Percentiles rank a stretch among this genome's conserved stretches.
phyloP scores from a whole-genome alignment of 92 coral and sea anemone genomes.

The Umimayanthus chanpuru region DNA sequence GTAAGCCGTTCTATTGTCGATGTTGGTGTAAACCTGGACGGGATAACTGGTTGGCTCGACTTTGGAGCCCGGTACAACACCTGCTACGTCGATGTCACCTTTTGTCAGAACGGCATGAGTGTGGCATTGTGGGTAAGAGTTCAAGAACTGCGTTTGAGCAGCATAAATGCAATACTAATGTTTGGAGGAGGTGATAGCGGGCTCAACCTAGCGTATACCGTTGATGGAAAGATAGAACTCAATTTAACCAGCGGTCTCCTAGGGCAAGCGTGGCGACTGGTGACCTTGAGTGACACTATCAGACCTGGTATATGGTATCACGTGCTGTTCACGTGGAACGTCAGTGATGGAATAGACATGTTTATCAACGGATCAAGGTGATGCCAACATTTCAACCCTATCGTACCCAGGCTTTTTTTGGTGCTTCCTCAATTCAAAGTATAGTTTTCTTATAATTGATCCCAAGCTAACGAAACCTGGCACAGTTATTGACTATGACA shows the following conservation, averaged over 20 bases:
- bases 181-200: slow-evolving; percentile 69
- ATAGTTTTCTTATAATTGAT: too few relatives aligned
- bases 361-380: slow-evolving; percentile 68
- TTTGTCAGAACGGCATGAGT: slow-evolving; percentile 66
- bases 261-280: slow-evolving; percentile 49
- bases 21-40: slow-evolving; percentile 47
- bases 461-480: too few relatives aligned
- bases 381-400: too few relatives aligned
- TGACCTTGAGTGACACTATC: slow-evolving; percentile 42
- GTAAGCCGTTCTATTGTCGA: slow-evolving; percentile 47
- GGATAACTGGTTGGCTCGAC: slow-evolving; percentile 63
- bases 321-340: slow-evolving; percentile 64
- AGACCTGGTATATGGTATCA: slow-evolving; percentile 52
- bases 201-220: slow-evolving; percentile 44
- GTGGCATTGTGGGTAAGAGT: slow-evolving; percentile 71
- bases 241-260: slow-evolving; percentile 56
- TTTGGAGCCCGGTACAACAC: slow-evolving; percentile 60
- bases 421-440: too few relatives aligned
- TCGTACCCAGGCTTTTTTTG: too few relatives aligned
- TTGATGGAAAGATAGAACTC: slow-evolving; percentile 40
- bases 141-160: slow-evolving; percentile 10
- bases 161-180: slow-evolving; percentile 36
- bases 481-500: too few relatives aligned
- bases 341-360: slow-evolving; percentile 51
- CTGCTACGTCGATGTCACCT: slow-evolving; percentile 62